Base-by-base conservation (phyloP, 1,140 invertebrate genomes). In the Saxidomus purpurata region DNA sequence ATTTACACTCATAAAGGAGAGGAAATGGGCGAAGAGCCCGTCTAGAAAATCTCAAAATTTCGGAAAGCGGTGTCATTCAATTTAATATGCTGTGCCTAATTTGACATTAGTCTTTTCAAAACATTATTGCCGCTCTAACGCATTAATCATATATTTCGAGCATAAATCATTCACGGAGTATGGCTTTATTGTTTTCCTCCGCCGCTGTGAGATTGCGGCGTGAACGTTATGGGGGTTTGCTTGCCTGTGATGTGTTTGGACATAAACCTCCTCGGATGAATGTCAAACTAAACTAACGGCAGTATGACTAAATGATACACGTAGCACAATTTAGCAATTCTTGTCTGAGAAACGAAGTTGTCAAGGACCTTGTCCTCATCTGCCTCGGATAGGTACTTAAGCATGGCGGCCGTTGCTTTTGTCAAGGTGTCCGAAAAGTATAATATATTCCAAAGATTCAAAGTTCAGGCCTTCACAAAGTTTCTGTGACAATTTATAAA, bases 51-150 rank as follows among this genome's bases (percentile, higher is more conserved):
- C 49, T 85, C 43, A 69, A 69, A 59, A 63, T 69, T 83, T 83
- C n/a, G 38, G 34, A 31, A 19, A 69, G 47, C 61, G 17, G 31
- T 55, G 83, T 74, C 63, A 71, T 71, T 85, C 40, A 85, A 85
- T 74, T 85, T 85, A 67, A 74, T 74, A 74, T 74, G 36, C 25
- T 74, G 83, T 71, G 83, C 83, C 83, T 85, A 74, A 74, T 85
- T 85, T 85, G 67, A 85, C 83, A 85, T 85, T 74, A 74, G 83
- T 85, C 83, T 85, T 85, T 85, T 85, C 61, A 85, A 85, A 69
- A 47, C 52, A 40, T 85, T 85, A 85, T 85, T 85, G 83, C 83
- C 49, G 25, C 40, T 55, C 49, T 22, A 36, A 36, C 83, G 49
- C 83, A 85, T 85, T 85, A 74, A 85, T 85, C 83, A 85, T 85